Evolutionary conservation across 1,140 invertebrate species (phyloP), one percentile per base, ranked within the genome.

Genomic region (Drosophila miranda): DNA sequence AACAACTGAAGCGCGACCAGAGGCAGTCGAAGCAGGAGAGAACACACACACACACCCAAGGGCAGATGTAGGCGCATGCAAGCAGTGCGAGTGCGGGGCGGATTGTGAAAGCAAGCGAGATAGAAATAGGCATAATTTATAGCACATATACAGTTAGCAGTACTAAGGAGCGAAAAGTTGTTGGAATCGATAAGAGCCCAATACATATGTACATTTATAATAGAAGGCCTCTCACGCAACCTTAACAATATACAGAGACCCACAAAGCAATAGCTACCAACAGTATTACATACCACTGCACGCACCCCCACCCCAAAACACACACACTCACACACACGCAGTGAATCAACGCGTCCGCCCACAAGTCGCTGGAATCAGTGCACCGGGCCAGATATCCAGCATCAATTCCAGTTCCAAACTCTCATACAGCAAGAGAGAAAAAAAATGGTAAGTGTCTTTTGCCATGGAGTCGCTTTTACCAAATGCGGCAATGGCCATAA

Each of bases 1-100:
- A 80, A 46, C 63, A 79, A 73, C 77, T 78, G 84, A 81, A 70
- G 73, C 72, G 67, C 61, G 54, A 66, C 61, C 50, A 52, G 16
- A 54, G 42, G 8, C 71, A 55, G 52, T 34, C 44, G 59, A 66
- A 71, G 60, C 41, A 75, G 68, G 70, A 59, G 51, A 48, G 44
- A 16, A 34, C 28, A 43, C 28, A 49, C 43, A 55, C 28, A 43
- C 53, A 45, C 48, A 34, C 42, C 3, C 34, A 38, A 38, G 34
- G 34, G 34, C 34, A 38, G 34, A 38, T 38, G 34, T 38, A 38
- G 34, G 66, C 62, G 44, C 34, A 66, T 41, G 6, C 14, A 53
- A 13, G 8, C 45, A 61, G 19, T 57, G 54, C 26, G 19, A 50
- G 34, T 45, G 48, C 57, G 51, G 51, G 59, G 42, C 30, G 52